These are phyloP conservation scores for Amphimedon queenslandica DNA, from an alignment of 37 sponge, comb jelly and placozoan genomes.

Conservation along the genomic window DNA sequence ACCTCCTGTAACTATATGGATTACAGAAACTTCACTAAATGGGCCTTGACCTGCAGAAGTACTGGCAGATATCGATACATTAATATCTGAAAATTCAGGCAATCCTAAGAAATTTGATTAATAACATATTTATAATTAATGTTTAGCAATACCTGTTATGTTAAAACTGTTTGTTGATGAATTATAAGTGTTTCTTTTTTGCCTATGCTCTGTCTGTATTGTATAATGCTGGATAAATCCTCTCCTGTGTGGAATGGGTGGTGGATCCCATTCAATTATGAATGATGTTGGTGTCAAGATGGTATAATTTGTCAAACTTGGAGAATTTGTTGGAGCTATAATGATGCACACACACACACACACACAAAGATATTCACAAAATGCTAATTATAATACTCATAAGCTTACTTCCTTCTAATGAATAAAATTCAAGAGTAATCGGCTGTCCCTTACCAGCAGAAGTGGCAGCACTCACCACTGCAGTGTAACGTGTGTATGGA, in stretches of 20 bases:
- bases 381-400: not conserved
- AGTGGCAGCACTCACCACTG: not conserved
- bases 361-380: too few species aligned
- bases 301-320: not conserved
- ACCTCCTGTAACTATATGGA: not conserved
- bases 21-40: not conserved
- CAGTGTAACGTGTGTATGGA: not conserved
- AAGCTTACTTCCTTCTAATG: not conserved
- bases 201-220: not conserved
- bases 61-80: not conserved
- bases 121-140: not conserved
- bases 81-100: not conserved
- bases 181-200: not conserved
- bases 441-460: not conserved
- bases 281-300: not conserved
- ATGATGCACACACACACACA: too few species aligned
- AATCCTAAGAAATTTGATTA: not conserved
- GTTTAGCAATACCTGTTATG: not conserved
- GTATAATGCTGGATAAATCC: not conserved
- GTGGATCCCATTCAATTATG: not conserved
- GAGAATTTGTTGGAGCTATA: not conserved
- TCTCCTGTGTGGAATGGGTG: not conserved
- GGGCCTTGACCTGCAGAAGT: not conserved
- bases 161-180: not conserved
- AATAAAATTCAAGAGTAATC: not conserved